Evolutionary conservation across 2,888 invertebrate genomes (phyloP).

Genomic region (Troglohyphantes excavatus): DNA sequence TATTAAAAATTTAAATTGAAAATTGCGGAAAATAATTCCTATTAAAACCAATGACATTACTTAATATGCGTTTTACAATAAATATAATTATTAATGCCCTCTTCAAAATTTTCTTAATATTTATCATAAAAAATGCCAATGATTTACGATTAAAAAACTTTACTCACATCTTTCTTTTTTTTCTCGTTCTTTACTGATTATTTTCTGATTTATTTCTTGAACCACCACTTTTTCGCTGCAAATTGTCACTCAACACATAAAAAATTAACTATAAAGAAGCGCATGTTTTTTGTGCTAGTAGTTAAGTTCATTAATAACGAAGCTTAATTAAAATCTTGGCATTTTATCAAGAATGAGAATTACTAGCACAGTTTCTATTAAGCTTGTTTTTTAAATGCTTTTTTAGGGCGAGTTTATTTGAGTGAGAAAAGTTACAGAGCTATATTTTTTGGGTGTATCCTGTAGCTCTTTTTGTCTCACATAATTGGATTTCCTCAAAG

Average conservation of each 20-base stretch:
- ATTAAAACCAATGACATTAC: too few relatives aligned
- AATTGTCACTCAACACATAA: too few relatives aligned
- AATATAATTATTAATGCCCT: too few relatives aligned
- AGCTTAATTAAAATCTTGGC: slow-evolving; percentile 25
- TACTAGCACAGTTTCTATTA: not conserved
- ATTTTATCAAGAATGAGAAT: not conserved
- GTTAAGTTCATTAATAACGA: slow-evolving; percentile 14
- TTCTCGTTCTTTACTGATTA: not conserved
- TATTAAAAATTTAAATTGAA: too few relatives aligned
- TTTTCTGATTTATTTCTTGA: not conserved
- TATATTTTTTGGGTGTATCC: not conserved
- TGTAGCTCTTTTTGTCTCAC: not conserved
- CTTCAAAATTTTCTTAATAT: too few relatives aligned
- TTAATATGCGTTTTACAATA: too few relatives aligned
- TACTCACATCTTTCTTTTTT: too few relatives aligned
- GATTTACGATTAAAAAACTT: too few relatives aligned
- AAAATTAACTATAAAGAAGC: not conserved
- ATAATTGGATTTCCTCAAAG: slow-evolving; percentile 29
- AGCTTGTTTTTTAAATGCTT: too few relatives aligned
- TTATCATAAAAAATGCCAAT: too few relatives aligned
- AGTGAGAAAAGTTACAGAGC: not conserved
- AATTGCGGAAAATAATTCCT: too few relatives aligned
- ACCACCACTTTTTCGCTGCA: too few relatives aligned
- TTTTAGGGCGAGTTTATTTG: not conserved
- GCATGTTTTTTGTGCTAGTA: not conserved